Conservation (phyloP, 1,140 invertebrate genomes). For the Elysia chlorotica region DNA sequence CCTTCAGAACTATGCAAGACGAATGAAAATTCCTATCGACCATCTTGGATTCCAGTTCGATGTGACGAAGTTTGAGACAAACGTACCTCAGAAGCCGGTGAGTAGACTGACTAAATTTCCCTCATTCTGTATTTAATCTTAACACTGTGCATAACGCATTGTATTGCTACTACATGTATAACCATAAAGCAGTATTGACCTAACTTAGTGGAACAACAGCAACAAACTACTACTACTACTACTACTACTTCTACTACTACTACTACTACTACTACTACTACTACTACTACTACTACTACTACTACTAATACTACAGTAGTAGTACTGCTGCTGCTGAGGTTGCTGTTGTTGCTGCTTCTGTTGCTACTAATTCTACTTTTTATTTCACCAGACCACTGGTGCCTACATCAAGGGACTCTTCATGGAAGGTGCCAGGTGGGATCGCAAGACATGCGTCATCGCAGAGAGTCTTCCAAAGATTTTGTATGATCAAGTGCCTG, state of each 20-base stretch:
- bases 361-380: too few species aligned
- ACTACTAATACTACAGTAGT: background rate
- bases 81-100: constrained; percentile 52
- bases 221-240: background rate
- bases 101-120: too few species aligned
- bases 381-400: constrained; percentile 52
- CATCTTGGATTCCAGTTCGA: constrained; percentile 61
- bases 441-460: constrained; percentile 43
- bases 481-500: constrained; percentile 58
- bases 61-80: constrained; percentile 49
- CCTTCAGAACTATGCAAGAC: constrained; percentile 61
- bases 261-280: background rate
- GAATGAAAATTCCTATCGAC: constrained; percentile 62
- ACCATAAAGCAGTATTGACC: too few species aligned
- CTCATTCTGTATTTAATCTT: too few species aligned
- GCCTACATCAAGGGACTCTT: constrained; percentile 60
- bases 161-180: too few species aligned
- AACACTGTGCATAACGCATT: too few species aligned
- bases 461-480: constrained; percentile 58
- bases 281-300: background rate
- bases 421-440: constrained; percentile 62
- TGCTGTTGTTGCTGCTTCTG: background rate
- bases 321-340: background rate
- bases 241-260: background rate
- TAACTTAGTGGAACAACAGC: background rate